Base-by-base conservation (phyloP, 2,797 vertebrate genomes). In the Paedocypris micromegethes region DNA sequence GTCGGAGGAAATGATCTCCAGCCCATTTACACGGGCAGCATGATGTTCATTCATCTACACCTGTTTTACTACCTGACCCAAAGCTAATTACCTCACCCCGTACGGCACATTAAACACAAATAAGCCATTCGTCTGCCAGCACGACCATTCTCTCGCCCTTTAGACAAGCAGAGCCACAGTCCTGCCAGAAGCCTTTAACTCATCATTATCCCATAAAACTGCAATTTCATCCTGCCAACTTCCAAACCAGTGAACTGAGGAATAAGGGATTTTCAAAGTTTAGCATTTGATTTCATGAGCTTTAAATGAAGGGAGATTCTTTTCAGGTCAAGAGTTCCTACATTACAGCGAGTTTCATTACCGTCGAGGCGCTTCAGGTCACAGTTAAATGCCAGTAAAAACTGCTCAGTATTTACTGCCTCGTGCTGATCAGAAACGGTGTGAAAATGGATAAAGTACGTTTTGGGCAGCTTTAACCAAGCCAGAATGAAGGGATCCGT, bases 71-170 rank as follows among this genome's bases (percentile, higher is more conserved):
- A 84, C 85, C 86, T 87, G 88, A 89, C 88, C 87, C 84, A 81
- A 88, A 87, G 84, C 85, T 86, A 88, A 88, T 91, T 89, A 89
- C 83, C 84, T 86, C 81, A 85, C 86, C 88, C 86, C 90, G 89
- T 90, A 90, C 85, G 86, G 85, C 86, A 87, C 87, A 90, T 89
- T 90, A 89, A 88, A 89, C 84, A 82, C 83, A 89, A 89, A 90
- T 88, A 89, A 90, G 85, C 82, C 80, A 86, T 89, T 89, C 88
- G 81, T 88, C 83, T 83, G 84, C 76, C 79, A 71, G 82, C 75
- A 78, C 78, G 82, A 81, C 87, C 80, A 78, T 84, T 72, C 66
- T 76, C 77, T 74, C 71, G 75, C 86, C 86, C 86, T 87, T 86
- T 81, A 74, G 84, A 80, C 78, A 75, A 79, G 83, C 82, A 81